Base-by-base conservation (phyloP, 2,888 invertebrate genomes). In the Zeuzera pyrina region DNA sequence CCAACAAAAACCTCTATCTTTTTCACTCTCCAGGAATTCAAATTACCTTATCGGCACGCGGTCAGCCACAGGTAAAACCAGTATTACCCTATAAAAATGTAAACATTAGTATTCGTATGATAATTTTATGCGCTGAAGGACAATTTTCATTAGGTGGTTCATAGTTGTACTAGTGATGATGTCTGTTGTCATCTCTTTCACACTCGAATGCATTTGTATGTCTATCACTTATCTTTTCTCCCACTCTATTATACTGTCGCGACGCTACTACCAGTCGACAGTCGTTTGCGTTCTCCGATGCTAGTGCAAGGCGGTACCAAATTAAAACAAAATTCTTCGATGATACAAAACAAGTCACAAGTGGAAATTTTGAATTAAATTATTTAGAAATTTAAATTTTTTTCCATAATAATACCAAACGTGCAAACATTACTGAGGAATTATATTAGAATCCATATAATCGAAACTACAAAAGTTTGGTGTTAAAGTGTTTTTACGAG, bases 21-120 rank as follows among this genome's bases (percentile, higher is more conserved):
- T 74, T 71, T 81, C 77, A 64, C 76, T 73, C 79, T 51, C 51
- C 61, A 66, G 73, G 79, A 74, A 81, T 83, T 74, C 66, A 66
- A 77, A 78, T 76, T 70, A 65, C 72, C 71, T 76, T 78, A 79
- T 73, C 71, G 69, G 74, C 65, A 70, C 66, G 65, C 68, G 57
- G 63, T 54, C 47, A 48, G 46, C 52, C 61, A 65, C 78, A 81
- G 77, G 78, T 79, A 76, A 73, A 76, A 78, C 81, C 66, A 54
- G 70, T 78, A 72, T 73, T 65, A 78, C 43, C 41, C 51, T 54
- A 55, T 50, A 39, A 67, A 67, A 66, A 56, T 67, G 44, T 41
- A 57, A 38, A 58, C 38, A 53, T 47, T 42, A 41, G 31, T 42
- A 46, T 46, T 51, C 41, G 47, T 49, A 41, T 45, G 54, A 49